Base-by-base conservation (phyloP, 2,888 invertebrate genomes). In the Melinopterus prodromus region DNA sequence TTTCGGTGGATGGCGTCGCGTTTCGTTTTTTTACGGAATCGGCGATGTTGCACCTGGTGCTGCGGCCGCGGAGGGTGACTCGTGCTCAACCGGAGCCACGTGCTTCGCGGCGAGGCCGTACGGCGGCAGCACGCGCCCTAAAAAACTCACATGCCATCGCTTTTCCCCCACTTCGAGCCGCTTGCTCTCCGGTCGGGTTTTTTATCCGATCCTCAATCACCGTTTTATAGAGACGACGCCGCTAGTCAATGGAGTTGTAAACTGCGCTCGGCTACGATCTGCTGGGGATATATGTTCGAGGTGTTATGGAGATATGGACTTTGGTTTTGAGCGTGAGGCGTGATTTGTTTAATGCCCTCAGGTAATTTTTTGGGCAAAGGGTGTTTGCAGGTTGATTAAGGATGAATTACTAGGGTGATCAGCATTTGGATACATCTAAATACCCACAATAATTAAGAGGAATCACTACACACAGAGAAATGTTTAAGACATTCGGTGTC, bases 1-100 rank as follows among this genome's bases (percentile, higher is more conserved):
- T 53, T 1, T 53, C 53, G 53, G 7, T 53, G 53, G 53, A 53
- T 53, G 53, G 53, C 53, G 53, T 53, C 53, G 53, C 53, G 53
- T 53, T 53, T 53, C 53, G 53, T 53, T 53, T 53, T 38, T 53
- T 53, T 53, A 53, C 53, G 53, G 53, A 53, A 53, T 53, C 53
- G 53, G 53, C 12, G 53, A 53, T 53, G 53, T 53, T 53, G 53
- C 53, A 53, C 53, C 53, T 53, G 53, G 53, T 53, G 12, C 12
- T 2, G 53, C 7, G 53, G 9, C 53, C 53, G 53, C 53, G 7
- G 53, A 53, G 53, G 53, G 53, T 53, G 53, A 2, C 53, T 53
- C 53, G 53, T 53, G 53, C 53, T 1, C 53, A 4, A 1, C 53
- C 12, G 5, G 53, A 6, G 12, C 53, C 53, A 53, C 53, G 53